These are phyloP conservation scores for Smutsia gigantea DNA, from an alignment of 2,797 vertebrate species.

Conservation along the genomic window DNA sequence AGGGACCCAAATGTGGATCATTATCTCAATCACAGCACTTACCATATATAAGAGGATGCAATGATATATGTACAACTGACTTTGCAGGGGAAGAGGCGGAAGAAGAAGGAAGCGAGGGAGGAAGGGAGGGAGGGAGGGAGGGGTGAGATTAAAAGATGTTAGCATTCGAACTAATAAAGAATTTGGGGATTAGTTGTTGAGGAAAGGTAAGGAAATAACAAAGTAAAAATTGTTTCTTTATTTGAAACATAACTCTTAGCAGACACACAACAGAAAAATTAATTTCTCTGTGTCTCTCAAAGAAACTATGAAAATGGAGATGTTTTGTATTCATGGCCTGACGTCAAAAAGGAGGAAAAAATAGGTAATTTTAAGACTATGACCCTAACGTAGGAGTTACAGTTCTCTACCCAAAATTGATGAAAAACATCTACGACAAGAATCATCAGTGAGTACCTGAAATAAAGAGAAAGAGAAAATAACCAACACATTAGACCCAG, in stretches of 20 bases:
- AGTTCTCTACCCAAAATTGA: slow-evolving; percentile 71
- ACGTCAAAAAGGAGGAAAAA: slow-evolving; percentile 59
- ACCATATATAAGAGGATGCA: slow-evolving; percentile 5
- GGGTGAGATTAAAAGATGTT: slow-evolving; percentile 73
- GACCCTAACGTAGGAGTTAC: slow-evolving; percentile 67
- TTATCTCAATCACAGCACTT: slow-evolving; percentile 20
- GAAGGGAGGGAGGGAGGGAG: neutral
- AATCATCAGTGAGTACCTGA: slow-evolving; percentile 83
- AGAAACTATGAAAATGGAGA: slow-evolving; percentile 59
- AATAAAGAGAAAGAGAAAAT: slow-evolving; percentile 86
- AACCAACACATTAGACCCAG: slow-evolving; percentile 85
- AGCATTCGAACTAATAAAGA: slow-evolving; percentile 65
- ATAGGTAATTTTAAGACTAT: slow-evolving; percentile 85
- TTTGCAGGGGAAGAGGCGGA: slow-evolving; percentile 42
- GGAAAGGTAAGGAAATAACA: slow-evolving; percentile 77
- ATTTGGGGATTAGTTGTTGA: slow-evolving; percentile 70
- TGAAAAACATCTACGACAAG: slow-evolving; percentile 74
- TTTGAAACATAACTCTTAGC: slow-evolving; percentile 82
- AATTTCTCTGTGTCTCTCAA: slow-evolving; percentile 81
- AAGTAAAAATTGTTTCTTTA: slow-evolving; percentile 83
- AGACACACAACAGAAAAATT: slow-evolving; percentile 81
- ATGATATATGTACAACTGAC: slow-evolving; percentile 66
- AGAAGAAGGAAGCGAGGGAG: slow-evolving; percentile 55
- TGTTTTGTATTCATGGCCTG: slow-evolving; percentile 72
- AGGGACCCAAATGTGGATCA: slow-evolving; percentile 2